Percentiles rank a stretch among this genome's conserved stretches.
phyloP scores from a whole-genome alignment of 64 coral and sea anemone genomes.

The Dendrophyllia cribrosa region DNA sequence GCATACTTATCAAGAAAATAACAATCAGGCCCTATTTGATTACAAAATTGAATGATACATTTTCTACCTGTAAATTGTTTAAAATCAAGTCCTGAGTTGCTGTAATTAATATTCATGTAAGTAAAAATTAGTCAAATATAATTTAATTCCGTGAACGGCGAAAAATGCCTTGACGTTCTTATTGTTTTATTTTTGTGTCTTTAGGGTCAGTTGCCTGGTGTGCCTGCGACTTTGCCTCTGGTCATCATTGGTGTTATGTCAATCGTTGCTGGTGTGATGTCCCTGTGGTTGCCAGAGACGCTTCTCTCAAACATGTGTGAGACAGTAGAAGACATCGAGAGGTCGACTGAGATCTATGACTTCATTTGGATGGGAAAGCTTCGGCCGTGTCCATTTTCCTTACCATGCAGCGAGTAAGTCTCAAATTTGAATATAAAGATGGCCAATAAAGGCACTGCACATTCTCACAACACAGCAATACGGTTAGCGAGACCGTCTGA shows the following conservation, averaged over 20 bases:
- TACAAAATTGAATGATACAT: too few species aligned
- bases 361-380: constrained; percentile 38
- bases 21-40: too few species aligned
- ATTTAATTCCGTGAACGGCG: too few species aligned
- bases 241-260: constrained; percentile 49
- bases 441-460: too few species aligned
- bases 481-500: too few species aligned
- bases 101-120: too few species aligned
- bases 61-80: too few species aligned
- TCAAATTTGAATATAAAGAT: too few species aligned
- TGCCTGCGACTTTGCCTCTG: constrained; percentile 44
- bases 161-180: background rate
- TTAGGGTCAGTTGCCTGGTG: constrained; percentile 50
- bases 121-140: too few species aligned
- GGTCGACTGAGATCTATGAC: constrained; percentile 16
- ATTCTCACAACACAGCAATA: too few species aligned
- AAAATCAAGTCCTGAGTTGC: too few species aligned
- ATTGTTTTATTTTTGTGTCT: background rate
- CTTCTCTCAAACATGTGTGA: constrained; percentile 44
- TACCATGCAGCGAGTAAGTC: constrained; percentile 4
- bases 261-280: constrained; percentile 32
- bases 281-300: constrained; percentile 67
- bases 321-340: constrained; percentile 49
- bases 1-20: too few species aligned
- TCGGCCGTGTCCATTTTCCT: background rate